phyloP scores from a whole-genome alignment of 1,140 invertebrate species.

The Drosophila parvula region DNA sequence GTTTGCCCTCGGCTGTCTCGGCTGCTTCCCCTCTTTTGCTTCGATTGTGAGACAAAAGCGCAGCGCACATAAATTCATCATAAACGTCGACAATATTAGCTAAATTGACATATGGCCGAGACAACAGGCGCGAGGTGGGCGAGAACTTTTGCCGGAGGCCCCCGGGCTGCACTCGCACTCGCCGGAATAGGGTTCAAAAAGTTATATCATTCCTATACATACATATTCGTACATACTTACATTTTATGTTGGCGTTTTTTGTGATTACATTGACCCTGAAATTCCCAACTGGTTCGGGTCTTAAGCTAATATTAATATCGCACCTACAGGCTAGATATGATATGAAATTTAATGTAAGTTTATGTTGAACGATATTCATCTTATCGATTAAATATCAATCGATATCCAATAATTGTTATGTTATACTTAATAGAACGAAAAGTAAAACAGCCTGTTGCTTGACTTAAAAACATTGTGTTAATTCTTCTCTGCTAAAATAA shows the following conservation, averaged over 20 bases:
- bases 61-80: constrained; percentile 72
- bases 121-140: constrained; percentile 18
- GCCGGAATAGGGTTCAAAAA: background rate
- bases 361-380: background rate
- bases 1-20: constrained; percentile 44
- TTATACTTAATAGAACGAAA: background rate
- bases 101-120: constrained; percentile 70
- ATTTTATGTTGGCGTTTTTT: background rate
- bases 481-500: too few species aligned
- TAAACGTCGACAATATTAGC: constrained; percentile 73
- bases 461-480: too few species aligned
- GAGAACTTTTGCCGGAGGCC: constrained; percentile 28
- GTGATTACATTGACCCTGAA: constrained; percentile 3
- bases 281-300: background rate
- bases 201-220: constrained; percentile 12
- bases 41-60: constrained; percentile 50
- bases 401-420: background rate
- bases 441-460: too few species aligned
- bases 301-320: background rate
- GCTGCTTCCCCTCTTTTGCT: background rate
- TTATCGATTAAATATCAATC: background rate
- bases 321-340: too few species aligned
- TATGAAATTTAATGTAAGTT: too few species aligned
- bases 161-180: background rate
- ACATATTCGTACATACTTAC: background rate